These are phyloP conservation scores for Chrysolina americana DNA, from an alignment of 2,888 invertebrate species.

Conservation along the genomic window DNA sequence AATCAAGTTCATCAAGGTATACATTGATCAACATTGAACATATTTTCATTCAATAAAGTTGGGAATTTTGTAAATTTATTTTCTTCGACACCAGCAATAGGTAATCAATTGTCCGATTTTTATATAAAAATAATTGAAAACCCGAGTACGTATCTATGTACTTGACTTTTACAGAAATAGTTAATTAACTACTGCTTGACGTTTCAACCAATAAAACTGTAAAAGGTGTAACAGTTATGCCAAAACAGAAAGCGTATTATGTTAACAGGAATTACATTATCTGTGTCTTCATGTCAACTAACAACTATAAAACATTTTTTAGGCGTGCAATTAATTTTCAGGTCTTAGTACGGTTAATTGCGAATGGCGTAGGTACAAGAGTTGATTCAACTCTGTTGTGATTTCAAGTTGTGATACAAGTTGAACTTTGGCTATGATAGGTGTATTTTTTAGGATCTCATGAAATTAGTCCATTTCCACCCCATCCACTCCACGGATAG, in stretches of 20 bases:
- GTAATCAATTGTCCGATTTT: not conserved
- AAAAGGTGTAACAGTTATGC: conserved; percentile 30
- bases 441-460: no score
- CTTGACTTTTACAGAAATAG: not conserved
- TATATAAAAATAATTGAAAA: not conserved
- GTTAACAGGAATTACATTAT: conserved; percentile 27
- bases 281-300: conserved; percentile 33
- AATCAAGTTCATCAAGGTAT: no score
- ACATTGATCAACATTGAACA: no score
- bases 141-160: not conserved
- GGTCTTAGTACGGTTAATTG: conserved; percentile 1
- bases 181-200: not conserved
- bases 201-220: conserved; percentile 15
- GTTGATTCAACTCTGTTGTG: not conserved
- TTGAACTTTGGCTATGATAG: no score
- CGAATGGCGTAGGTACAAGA: not conserved
- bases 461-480: no score
- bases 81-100: not conserved
- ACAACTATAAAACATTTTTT: conserved; percentile 13
- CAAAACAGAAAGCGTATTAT: conserved; percentile 22
- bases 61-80: no score
- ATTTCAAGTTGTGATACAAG: no score
- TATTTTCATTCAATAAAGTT: no score
- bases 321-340: not conserved
- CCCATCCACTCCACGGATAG: no score